Evolutionary conservation across 1,140 invertebrate species (phyloP), one percentile per base, ranked within the genome.

Genomic region (Drosophila melanica): DNA sequence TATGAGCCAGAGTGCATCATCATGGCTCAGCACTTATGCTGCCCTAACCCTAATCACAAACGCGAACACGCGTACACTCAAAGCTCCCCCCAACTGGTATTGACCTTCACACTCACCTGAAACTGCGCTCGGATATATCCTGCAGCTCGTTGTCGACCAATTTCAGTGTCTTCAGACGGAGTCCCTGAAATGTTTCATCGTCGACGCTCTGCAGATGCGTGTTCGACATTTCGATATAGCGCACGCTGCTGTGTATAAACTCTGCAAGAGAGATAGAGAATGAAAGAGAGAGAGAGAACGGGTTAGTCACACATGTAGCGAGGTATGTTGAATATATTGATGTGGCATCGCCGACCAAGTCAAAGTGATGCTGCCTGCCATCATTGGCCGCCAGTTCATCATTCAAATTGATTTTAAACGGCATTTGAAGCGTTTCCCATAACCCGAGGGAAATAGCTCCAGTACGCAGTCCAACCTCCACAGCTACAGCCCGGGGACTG

Each of bases 91-190:
- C 12, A 23, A 1, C 6, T 8, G n/a, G 10, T 60, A 35, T 20
- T 51, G 20, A 50, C 54, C 44, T 39, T 14, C 9, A 84, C 89
- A 89, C 89, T 92, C 79, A 92, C 91, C 90, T 92, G 73, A 92
- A 91, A 74, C 91, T 92, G 44, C 85, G 74, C 48, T 92, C 89
- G n/a, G 91, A 92, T 53, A 92, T 91, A 64, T 92, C 90, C 69
- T 92, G 91, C 50, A 94, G 92, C 77, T 92, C 91, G 77, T 94
- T 94, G 80, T 93, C 93, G 90, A 93, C 93, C 63, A 94, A 89
- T 66, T 93, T 92, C 7, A 94, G 79, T 23, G 93, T 93, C 73
- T 93, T 92, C 33, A 94, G 86, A 27, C 90, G 89, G 10, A 92
- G 77, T 51, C 92, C 92, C 51, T 92, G 92, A 65, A 94, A 92